phyloP scores from a whole-genome alignment of 2,888 invertebrate genomes.

The Vanessa cardui region DNA sequence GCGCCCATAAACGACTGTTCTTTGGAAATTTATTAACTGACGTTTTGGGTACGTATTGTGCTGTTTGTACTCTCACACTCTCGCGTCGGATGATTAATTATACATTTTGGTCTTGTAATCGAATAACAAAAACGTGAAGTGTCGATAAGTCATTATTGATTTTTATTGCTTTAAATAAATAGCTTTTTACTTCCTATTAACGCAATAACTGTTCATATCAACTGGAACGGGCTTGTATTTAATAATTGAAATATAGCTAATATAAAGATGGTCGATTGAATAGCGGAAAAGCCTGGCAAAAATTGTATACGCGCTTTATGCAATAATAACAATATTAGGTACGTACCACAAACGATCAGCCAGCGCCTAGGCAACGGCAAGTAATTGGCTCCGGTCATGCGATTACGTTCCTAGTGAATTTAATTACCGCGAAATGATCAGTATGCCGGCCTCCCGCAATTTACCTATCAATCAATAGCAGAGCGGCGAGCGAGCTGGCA shows the following conservation, averaged over 20 bases:
- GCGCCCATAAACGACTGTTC: slow-evolving; percentile 73
- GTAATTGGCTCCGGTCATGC: slow-evolving; percentile 82
- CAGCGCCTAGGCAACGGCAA: slow-evolving; percentile 72
- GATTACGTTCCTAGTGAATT: slow-evolving; percentile 80
- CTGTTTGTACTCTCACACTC: slow-evolving; percentile 52
- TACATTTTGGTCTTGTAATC: slow-evolving; percentile 29
- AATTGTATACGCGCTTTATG: slow-evolving; percentile 70
- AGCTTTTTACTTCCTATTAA: background rate
- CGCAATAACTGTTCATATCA: background rate
- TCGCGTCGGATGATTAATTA: slow-evolving; percentile 64
- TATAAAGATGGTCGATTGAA: background rate
- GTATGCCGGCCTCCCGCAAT: slow-evolving; percentile 77
- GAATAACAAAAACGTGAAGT: slow-evolving; percentile 18
- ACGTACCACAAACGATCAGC: slow-evolving; percentile 74
- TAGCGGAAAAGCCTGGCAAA: slow-evolving; percentile 46
- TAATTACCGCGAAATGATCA: slow-evolving; percentile 82
- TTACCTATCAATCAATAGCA: slow-evolving; percentile 80
- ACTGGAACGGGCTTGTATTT: no score
- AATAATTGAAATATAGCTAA: background rate
- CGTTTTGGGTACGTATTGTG: slow-evolving; percentile 64
- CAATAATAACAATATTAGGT: slow-evolving; percentile 73
- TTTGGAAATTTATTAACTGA: slow-evolving; percentile 74
- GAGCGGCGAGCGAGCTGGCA: slow-evolving; percentile 59
- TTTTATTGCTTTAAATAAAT: slow-evolving; percentile 10
- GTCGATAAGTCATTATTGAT: slow-evolving; percentile 7